These are phyloP conservation scores for Ametastegia equiseti DNA, from an alignment of 2,888 invertebrate genomes.

Conservation along the genomic window DNA sequence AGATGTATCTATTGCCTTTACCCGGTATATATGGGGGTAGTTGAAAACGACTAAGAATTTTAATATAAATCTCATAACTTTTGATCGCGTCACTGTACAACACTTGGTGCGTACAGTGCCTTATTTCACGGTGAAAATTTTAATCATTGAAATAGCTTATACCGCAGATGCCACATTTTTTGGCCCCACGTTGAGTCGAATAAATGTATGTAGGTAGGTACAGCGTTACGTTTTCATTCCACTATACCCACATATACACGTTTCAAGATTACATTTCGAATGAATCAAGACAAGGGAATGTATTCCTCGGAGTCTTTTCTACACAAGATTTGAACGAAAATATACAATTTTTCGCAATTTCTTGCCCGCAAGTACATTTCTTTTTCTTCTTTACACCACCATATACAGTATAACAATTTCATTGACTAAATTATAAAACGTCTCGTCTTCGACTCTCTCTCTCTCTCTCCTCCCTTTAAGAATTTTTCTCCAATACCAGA, in stretches of 20 bases:
- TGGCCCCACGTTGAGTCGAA: neutral
- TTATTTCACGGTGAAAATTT: conserved; percentile 8
- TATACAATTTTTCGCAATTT: neutral
- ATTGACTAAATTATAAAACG: conserved; percentile 37
- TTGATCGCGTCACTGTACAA: conserved; percentile 7
- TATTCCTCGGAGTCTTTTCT: neutral
- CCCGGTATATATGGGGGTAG: neutral
- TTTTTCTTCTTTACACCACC: neutral
- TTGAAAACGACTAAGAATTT: conserved; percentile 1
- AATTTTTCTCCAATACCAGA: neutral
- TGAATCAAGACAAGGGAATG: conserved; percentile 1
- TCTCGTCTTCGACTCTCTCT: neutral
- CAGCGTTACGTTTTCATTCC: conserved; percentile 6
- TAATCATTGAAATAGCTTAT: conserved; percentile 33
- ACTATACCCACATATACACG: no score
- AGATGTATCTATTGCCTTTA: neutral
- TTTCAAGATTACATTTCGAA: neutral
- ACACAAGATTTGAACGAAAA: no score
- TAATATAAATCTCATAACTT: conserved; percentile 9
- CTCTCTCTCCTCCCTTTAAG: neutral
- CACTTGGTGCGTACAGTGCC: neutral
- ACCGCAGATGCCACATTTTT: neutral
- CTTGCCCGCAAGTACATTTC: neutral
- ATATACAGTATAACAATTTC: neutral
- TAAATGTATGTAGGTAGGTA: neutral